Percentiles rank a stretch among this genome's conserved stretches.
Evolutionary conservation across 2,113 vertebrate genomes (phyloP).

Genomic region (Ramphastos sulfuratus): DNA sequence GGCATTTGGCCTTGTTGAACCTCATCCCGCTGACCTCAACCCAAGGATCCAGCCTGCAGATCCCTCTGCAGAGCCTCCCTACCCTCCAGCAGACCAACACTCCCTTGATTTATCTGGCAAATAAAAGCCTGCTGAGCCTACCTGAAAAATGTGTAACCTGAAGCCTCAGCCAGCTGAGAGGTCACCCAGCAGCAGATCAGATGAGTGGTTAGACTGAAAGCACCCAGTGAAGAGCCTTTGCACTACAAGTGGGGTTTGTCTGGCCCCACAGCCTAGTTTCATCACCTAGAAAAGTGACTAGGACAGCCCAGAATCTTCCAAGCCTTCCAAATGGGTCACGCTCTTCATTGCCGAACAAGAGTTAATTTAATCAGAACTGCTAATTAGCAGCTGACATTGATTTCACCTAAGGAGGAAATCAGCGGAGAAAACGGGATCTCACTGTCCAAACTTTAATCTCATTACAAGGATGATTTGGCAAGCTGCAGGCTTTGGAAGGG

Average conservation of each 20-base stretch:
- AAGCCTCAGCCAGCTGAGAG: background rate
- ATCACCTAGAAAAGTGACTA: constrained; percentile 45
- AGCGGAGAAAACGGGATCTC: constrained; percentile 46
- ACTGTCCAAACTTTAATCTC: constrained; percentile 23
- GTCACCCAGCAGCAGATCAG: background rate
- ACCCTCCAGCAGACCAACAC: too few relatives aligned
- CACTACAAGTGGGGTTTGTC: background rate
- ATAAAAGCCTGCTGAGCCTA: background rate
- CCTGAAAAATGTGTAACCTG: background rate
- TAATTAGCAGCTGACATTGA: constrained; percentile 75
- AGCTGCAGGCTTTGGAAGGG: background rate
- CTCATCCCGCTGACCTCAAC: too few relatives aligned
- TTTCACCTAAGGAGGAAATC: constrained; percentile 57
- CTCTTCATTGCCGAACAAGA: constrained; percentile 59
- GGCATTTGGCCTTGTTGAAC: too few relatives aligned
- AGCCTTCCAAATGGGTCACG: constrained; percentile 72
- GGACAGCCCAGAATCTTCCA: constrained; percentile 51
- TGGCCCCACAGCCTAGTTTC: constrained; percentile 61
- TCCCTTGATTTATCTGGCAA: background rate
- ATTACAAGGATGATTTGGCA: constrained; percentile 16
- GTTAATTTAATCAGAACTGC: constrained; percentile 70
- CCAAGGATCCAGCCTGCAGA: too few relatives aligned
- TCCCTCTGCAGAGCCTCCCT: too few relatives aligned
- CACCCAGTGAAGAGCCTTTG: background rate
- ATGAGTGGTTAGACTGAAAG: background rate